Evolutionary conservation across 2,113 vertebrate species (phyloP), one percentile per base, ranked within the genome.

Genomic region (Abramis brama): DNA sequence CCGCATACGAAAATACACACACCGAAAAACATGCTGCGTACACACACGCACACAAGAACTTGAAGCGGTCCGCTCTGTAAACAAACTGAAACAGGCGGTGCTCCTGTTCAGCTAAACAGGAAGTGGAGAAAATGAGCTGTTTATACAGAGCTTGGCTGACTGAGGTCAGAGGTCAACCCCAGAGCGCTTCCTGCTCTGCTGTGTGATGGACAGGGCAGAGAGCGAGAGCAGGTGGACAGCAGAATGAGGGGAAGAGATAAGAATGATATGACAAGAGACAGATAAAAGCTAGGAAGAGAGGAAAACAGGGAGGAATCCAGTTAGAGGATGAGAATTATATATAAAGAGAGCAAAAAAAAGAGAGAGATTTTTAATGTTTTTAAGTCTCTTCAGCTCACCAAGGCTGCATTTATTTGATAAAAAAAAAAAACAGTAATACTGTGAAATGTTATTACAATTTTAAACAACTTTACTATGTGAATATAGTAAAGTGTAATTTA

Each of bases 41-140:
- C 80, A 82, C 6, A 82, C 71, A 73, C n/a, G 10, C 62, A 83
- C 52, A 75, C 85, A 36, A 70, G 21, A 87, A 82, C 82, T 86
- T 84, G 74, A 88, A 91, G 90, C 86, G 39, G 75, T 27, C 45
- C 43, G 50, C 80, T 85, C 88, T 93, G 93, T 94, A 94, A 95
- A 95, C 94, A 95, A 84, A 91, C 94, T 92, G 88, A 95, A 95
- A 95, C 94, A 95, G 93, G 93, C 88, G 83, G 85, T 47, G 84
- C 91, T 94, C 93, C 94, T 92, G 93, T 94, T 89, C 89, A 93
- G 92, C 94, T 93, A 95, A 96, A 96, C 94, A 96, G 94, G 95
- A 96, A 96, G 94, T 92, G 91, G 90, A 94, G 93, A 90, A 94
- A 96, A 95, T 94, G 94, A 94, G 93, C 91, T 94, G 93, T 95